Evolutionary conservation across 2,888 invertebrate species (phyloP).

Genomic region (Anodontia alba): DNA sequence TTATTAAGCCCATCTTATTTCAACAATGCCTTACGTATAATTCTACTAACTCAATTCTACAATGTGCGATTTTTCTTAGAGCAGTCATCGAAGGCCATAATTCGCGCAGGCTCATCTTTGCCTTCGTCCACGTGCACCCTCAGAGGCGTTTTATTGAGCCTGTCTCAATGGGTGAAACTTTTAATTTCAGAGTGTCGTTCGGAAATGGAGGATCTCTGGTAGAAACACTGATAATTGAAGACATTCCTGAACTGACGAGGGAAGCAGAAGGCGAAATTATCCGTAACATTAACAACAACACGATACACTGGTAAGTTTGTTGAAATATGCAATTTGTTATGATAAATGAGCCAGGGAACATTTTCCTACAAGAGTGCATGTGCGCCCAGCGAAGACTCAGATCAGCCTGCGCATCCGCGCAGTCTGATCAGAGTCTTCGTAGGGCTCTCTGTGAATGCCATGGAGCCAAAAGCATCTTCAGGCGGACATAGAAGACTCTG

Average conservation of each 20-base stretch:
- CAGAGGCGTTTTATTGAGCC: too few species aligned
- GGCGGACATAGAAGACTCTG: background rate
- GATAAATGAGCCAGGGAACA: too few species aligned
- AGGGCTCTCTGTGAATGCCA: background rate
- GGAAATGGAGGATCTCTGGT: slow-evolving; percentile 77
- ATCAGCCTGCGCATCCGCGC: background rate
- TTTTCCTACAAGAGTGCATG: background rate
- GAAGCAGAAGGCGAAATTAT: slow-evolving; percentile 11
- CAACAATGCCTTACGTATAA: too few species aligned
- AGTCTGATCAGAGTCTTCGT: background rate
- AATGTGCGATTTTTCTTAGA: too few species aligned
- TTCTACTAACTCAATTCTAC: too few species aligned
- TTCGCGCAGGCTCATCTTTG: too few species aligned
- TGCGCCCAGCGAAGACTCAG: background rate
- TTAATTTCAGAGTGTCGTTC: slow-evolving; percentile 72
- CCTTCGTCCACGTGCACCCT: too few species aligned
- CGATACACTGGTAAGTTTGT: background rate
- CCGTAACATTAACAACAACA: slow-evolving; percentile 14
- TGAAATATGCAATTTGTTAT: too few species aligned
- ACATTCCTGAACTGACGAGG: slow-evolving; percentile 47
- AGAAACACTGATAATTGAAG: slow-evolving; percentile 77
- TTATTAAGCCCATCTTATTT: too few species aligned
- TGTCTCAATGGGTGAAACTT: too few species aligned
- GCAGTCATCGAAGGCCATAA: too few species aligned
- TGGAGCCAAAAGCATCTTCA: background rate